Conservation (phyloP, 2,797 vertebrate genomes). For the Typhlichthys eigenmanni region DNA sequence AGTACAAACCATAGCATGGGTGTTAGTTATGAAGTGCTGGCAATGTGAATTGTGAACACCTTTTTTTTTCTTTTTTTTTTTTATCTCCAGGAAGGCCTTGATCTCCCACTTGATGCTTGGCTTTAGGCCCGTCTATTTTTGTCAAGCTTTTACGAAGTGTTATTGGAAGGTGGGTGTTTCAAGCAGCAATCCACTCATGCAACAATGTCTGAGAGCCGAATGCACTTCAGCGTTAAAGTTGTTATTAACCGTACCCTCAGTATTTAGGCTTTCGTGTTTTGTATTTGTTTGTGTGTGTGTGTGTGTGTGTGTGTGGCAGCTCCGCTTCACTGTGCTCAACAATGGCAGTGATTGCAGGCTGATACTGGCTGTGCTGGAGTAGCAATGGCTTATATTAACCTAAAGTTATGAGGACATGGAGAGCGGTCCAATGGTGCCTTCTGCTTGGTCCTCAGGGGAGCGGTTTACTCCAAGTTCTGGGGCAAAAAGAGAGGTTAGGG, state of each 20-base stretch:
- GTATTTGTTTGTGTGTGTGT: not conserved
- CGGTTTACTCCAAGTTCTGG: too few species aligned
- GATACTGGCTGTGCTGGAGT: too few species aligned
- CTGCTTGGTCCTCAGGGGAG: too few species aligned
- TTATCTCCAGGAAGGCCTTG: slow-evolving; percentile 18
- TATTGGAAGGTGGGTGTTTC: slow-evolving; percentile 26
- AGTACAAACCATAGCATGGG: too few species aligned
- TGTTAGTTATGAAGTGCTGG: not conserved
- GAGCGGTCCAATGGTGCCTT: too few species aligned
- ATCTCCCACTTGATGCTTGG: slow-evolving; percentile 24
- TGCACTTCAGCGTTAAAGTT: slow-evolving; percentile 14
- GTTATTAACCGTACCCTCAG: slow-evolving; percentile 1
- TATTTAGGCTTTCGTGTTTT: not conserved
- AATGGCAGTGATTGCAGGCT: too few species aligned
- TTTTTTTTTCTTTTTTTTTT: not conserved
- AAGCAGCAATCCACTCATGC: slow-evolving; percentile 18
- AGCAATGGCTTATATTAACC: too few species aligned
- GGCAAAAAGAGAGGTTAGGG: too few species aligned
- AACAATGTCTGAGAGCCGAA: slow-evolving; percentile 16
- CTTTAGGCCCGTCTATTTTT: slow-evolving; percentile 22
- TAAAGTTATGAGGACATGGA: too few species aligned
- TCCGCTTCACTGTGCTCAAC: too few species aligned
- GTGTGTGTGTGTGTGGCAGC: not conserved
- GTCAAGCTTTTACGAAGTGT: slow-evolving; percentile 26
- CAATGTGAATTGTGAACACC: slow-evolving; percentile 11